Evolutionary conservation across 2,888 invertebrate genomes (phyloP), one percentile per base, ranked within the genome.

Genomic region (Lutraria lutraria): DNA sequence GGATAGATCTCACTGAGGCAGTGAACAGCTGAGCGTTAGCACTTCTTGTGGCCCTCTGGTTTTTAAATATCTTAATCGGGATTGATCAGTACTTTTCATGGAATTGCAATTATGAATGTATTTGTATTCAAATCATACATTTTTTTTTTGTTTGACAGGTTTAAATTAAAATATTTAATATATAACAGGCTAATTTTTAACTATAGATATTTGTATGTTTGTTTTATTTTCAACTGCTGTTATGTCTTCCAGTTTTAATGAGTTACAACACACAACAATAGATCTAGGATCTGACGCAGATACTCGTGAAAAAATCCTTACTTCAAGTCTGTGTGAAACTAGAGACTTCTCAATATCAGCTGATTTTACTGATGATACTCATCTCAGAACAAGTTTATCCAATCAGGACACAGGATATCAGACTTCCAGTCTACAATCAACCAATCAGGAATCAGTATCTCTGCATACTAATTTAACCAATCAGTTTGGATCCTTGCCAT

Each of bases 351-450:
- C 90, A 43, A 31, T 31, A 31, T 91, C 90, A 29, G 93, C 93
- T 83, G 93, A 94, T 81, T 92, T 89, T n/a, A 91, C 88, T 13
- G 88, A 92, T 81, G 93, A 95, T 72, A 93, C 92, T 15, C 88
- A 89, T 60, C 92, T 87, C 31, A 90, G 89, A 83, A 94, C 92
- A 12, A 93, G 93, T 89, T 91, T 92, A 81, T 92, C 94, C 89
- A 94, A 92, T 92, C 95, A 95, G 88, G 96, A 96, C 88, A 96
- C 96, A 53, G 96, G 96, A 21, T 96, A 96, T 90, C 95, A 96
- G 87, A 96, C 95, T 54, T 94, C 95, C 34, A 95, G 95, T 90
- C 91, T 95, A 29, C 95, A 95, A 89, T 92, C 93, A 76, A 94
- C 95, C 92, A 94, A 93, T 93, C 94, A 91, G 52, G 94, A 94